Evolutionary conservation across 2,888 invertebrate species (phyloP), one percentile per base, ranked within the genome.

Genomic region (Leptura quadrifasciata): DNA sequence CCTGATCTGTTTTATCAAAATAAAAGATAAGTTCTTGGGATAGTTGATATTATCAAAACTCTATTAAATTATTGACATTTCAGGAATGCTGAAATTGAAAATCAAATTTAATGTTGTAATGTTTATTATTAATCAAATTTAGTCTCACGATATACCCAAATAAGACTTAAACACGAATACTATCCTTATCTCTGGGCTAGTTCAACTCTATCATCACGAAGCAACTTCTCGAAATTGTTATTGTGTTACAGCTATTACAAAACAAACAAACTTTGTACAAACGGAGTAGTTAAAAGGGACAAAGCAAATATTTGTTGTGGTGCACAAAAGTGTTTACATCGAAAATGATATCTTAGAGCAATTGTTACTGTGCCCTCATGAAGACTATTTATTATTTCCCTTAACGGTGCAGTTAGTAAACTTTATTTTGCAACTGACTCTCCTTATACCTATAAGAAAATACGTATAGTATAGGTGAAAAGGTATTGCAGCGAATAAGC

Each of bases 291-390:
- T 73, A 65, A 73, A 67, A 67, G 67, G 67, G 73, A 58, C 67
- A 67, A 67, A 58, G 67, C 67, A 73, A 73, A 73, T 73, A 73
- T 73, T 72, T 73, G 67, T 57, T 58, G 27, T 39, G 31, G 57
- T 55, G 35, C 54, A 12, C 31, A 10, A 24, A 64, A 52, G 55
- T 67, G 73, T 64, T 72, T 71, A 60, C 18, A 18, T 72, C 39
- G 57, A 47, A 72, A 78, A 75, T 69, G 68, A 68, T 61, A 77
- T 72, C 75, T 68, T 55, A n/a, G 5, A 55, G 52, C 68, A n/a
- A 68, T 68, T 68, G 68, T 68, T 68, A 27, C 21, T 55, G 24
- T 15, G 55, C 5, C 27, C 68, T 1, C 20, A 54, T 39, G 24
- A 21, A 68, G 21, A 52, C 17, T 52, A 65, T 65, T 21, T 60